Evolutionary conservation across 1,140 invertebrate genomes (phyloP).

Genomic region (Drosophila ogumai): DNA sequence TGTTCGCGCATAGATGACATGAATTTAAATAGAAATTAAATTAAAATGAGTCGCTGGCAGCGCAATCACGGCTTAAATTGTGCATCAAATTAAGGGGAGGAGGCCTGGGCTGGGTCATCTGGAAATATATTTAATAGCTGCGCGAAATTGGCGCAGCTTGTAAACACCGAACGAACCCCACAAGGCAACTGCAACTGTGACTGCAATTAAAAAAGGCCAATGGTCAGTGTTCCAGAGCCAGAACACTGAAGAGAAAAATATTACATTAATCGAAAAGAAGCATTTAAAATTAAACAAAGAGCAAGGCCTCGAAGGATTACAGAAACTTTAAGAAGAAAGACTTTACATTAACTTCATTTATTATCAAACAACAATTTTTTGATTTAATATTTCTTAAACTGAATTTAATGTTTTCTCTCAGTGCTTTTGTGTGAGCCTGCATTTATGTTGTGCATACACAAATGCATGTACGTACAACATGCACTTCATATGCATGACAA

Average conservation of each 20-base stretch:
- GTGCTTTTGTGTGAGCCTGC: conserved; percentile 27
- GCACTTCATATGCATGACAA: conserved; percentile 76
- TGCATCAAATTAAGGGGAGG: conserved; percentile 60
- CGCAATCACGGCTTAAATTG: conserved; percentile 68
- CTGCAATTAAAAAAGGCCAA: conserved; percentile 68
- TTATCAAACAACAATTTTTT: not conserved
- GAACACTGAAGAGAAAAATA: not conserved
- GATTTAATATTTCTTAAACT: not conserved
- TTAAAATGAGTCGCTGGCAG: conserved; percentile 66
- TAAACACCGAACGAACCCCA: conserved; percentile 55
- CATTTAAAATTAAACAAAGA: no score
- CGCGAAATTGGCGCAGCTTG: conserved; percentile 76
- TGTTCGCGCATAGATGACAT: conserved; percentile 71
- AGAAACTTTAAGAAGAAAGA: not conserved
- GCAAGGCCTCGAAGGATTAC: no score
- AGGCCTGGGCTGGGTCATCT: conserved; percentile 21
- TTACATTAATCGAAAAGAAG: not conserved
- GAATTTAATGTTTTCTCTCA: not conserved
- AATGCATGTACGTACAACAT: conserved; percentile 27
- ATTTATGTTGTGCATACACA: conserved; percentile 28
- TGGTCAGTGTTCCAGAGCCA: not conserved
- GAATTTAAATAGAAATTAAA: conserved; percentile 84
- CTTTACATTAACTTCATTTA: not conserved
- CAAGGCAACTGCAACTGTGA: conserved; percentile 37
- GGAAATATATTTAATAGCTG: conserved; percentile 76